A percentile compares a stretch with the other conserved stretches of the same genome.
Conservation (phyloP, 2,113 vertebrate species). For the Platycercus adscitus region DNA sequence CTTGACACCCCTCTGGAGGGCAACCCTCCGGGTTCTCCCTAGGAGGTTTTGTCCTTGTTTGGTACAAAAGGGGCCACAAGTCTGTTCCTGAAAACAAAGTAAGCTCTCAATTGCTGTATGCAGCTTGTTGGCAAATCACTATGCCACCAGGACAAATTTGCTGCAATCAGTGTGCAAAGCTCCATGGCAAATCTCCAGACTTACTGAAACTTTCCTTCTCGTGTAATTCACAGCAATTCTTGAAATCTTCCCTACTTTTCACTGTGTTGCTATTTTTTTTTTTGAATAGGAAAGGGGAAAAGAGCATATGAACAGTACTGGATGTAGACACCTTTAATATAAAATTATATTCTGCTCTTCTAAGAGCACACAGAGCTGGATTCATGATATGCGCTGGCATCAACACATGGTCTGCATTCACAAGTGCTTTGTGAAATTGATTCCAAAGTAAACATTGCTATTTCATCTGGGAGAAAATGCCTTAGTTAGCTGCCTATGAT, state of each 20-base stretch:
- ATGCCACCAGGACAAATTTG: neutral
- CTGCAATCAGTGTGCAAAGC: neutral
- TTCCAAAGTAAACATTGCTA: neutral
- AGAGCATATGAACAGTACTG: neutral
- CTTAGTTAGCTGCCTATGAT: neutral
- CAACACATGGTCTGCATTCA: neutral
- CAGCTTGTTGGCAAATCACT: neutral
- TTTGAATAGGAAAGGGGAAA: neutral
- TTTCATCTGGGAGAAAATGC: neutral
- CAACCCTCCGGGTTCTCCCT: neutral
- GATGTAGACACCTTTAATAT: conserved; percentile 12
- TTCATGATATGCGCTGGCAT: neutral
- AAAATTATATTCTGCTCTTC: neutral
- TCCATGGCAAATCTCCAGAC: neutral
- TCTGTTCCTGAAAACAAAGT: neutral
- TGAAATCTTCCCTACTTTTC: conserved; percentile 9
- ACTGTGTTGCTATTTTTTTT: neutral
- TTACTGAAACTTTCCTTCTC: neutral
- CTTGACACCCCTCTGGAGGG: neutral
- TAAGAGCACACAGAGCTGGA: neutral
- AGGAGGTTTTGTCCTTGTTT: neutral
- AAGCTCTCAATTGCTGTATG: neutral
- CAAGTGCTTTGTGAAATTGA: neutral
- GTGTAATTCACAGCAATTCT: neutral
- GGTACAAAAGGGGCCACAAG: neutral